Base-by-base conservation (phyloP, 2,888 invertebrate species). In the Melangyna quadrimaculata region DNA sequence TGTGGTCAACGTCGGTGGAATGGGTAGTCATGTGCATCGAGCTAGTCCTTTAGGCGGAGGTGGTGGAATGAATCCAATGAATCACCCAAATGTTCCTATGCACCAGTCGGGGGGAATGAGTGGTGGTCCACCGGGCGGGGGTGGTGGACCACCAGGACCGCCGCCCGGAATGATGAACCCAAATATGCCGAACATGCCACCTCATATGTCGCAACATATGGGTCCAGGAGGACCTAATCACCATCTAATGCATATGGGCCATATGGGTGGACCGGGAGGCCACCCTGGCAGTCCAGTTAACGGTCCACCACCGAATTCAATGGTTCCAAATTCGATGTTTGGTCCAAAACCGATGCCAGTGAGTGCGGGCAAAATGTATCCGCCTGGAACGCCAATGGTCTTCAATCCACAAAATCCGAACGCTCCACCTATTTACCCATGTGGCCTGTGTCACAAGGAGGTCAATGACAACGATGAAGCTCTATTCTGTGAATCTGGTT, bases 401-500 rank as follows among this genome's bases (percentile, higher is more conserved):
- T 98, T 98, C 92, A 99, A 99, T 93, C 97, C 98, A 53, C 98
- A 98, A 92, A 99, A 99, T 93, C 99, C 98, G 0, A 99, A 98
- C 92, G 99, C 99, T 70, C 99, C 99, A 63, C 98, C 99, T 2
- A 98, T 99, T 88, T 98, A 98, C 92, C 98, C 98, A 0, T 99
- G 99, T 93, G 99, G 99, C 87, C 96, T 97, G 78, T 99, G 99
- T 93, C 98, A 98, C 93, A 98, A 98, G 93, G 99, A 99, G 94
- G 97, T 98, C 77, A 98, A 98, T 93, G 99, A 99, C 93, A 98
- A 98, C 93, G 99, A 99, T 93, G 98, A 99, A 93, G 98, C 98
- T 79, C 98, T 98, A 88, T 94, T 98, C 88, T 99, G 99, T 93
- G 99, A 99, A 93, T 98, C 98, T 89, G 98, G 98, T 75, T 99